phyloP scores from a whole-genome alignment of 2,888 invertebrate species.

The Magallana nippona region DNA sequence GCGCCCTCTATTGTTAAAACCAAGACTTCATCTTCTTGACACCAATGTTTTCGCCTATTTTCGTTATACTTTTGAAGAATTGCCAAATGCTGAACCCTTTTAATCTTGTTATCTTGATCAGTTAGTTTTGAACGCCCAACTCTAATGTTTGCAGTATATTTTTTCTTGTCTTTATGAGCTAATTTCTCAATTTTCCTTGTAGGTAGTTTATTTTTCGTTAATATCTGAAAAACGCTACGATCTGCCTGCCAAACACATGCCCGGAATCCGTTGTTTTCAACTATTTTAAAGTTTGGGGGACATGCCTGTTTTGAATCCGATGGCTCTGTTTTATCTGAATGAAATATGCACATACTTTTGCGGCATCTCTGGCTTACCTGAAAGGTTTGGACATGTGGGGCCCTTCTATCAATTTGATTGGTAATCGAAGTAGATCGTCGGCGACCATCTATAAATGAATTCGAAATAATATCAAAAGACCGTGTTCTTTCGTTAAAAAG shows the following conservation, averaged over 20 bases:
- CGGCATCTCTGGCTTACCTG: background rate
- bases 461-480: too few relatives aligned
- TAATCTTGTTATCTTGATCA: background rate
- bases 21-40: background rate
- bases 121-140: background rate
- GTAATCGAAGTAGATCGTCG: too few relatives aligned
- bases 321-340: background rate
- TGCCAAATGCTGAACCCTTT: background rate
- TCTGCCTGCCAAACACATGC: too few relatives aligned
- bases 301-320: background rate
- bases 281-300: background rate
- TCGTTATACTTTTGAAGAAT: slow-evolving; percentile 2
- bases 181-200: too few relatives aligned
- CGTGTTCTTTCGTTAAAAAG: too few relatives aligned
- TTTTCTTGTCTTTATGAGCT: background rate
- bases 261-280: background rate
- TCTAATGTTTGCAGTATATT: background rate
- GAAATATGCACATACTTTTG: background rate
- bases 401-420: too few relatives aligned
- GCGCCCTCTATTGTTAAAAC: background rate
- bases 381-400: too few relatives aligned
- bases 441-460: too few relatives aligned
- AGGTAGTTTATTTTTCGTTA: too few relatives aligned
- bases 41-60: background rate
- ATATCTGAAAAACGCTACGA: too few relatives aligned